phyloP scores from a whole-genome alignment of 2,113 vertebrate species.

The Piaya cayana region DNA sequence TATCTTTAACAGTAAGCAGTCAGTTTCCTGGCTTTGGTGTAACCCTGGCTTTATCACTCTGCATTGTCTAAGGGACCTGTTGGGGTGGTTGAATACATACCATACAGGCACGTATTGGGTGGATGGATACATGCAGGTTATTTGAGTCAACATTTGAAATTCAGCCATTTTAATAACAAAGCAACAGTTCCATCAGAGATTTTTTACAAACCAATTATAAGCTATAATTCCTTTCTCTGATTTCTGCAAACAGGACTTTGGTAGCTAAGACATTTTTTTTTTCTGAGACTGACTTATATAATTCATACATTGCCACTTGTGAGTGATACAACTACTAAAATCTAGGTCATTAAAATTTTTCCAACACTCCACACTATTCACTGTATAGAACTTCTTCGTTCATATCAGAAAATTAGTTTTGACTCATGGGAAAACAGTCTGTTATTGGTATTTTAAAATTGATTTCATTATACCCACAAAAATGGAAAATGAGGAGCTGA shows the following conservation, averaged over 20 bases:
- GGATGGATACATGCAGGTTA: not conserved
- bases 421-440: not conserved
- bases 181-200: not conserved
- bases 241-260: not conserved
- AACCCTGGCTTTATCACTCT: not conserved
- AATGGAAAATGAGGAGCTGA: not conserved
- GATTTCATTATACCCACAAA: slow-evolving; percentile 24
- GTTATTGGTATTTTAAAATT: slow-evolving; percentile 16
- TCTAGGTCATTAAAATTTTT: slow-evolving; percentile 22
- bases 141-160: not conserved
- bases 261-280: not conserved
- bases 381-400: not conserved
- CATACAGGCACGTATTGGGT: not conserved
- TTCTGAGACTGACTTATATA: not conserved
- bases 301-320: not conserved
- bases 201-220: not conserved
- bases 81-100: too few relatives aligned
- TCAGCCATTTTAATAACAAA: not conserved
- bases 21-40: not conserved
- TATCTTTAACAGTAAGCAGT: not conserved
- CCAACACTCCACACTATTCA: not conserved
- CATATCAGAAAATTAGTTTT: slow-evolving; percentile 55
- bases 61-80: not conserved
- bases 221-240: not conserved
- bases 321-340: not conserved